phyloP scores from a whole-genome alignment of 2,113 vertebrate genomes.

The Uria aalge region DNA sequence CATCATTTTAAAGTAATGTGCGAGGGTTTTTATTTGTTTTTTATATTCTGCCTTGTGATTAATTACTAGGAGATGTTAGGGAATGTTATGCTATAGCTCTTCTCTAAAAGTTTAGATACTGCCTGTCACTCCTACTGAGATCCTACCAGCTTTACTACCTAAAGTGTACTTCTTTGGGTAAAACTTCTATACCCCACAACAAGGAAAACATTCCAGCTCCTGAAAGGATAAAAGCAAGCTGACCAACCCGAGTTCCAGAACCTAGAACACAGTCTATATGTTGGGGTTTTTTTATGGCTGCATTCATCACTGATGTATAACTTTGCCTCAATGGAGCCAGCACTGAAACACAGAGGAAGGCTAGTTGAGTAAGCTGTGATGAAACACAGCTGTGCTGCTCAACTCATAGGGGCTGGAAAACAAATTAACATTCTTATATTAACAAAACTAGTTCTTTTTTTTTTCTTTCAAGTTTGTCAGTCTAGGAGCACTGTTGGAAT shows the following conservation, averaged over 20 bases:
- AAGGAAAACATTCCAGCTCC: neutral
- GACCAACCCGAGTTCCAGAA: neutral
- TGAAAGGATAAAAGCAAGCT: neutral
- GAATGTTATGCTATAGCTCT: neutral
- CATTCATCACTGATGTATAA: neutral
- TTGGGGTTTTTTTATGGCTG: neutral
- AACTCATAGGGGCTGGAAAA: neutral
- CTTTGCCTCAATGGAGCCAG: neutral
- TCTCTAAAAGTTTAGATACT: neutral
- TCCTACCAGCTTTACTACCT: neutral
- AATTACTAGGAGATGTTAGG: neutral
- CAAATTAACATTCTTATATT: neutral
- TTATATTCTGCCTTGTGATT: neutral
- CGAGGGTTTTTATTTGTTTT: neutral
- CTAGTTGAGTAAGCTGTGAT: neutral
- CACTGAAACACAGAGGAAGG: neutral
- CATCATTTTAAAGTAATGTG: neutral
- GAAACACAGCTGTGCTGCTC: neutral
- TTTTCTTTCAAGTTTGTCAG: neutral
- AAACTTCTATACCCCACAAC: neutral
- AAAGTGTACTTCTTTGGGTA: neutral
- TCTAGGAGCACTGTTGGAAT: neutral
- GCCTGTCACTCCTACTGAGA: neutral
- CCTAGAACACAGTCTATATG: neutral
- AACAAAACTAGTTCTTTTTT: neutral